Conservation (phyloP, 2,113 vertebrate species). For the Oxyruncus cristatus region DNA sequence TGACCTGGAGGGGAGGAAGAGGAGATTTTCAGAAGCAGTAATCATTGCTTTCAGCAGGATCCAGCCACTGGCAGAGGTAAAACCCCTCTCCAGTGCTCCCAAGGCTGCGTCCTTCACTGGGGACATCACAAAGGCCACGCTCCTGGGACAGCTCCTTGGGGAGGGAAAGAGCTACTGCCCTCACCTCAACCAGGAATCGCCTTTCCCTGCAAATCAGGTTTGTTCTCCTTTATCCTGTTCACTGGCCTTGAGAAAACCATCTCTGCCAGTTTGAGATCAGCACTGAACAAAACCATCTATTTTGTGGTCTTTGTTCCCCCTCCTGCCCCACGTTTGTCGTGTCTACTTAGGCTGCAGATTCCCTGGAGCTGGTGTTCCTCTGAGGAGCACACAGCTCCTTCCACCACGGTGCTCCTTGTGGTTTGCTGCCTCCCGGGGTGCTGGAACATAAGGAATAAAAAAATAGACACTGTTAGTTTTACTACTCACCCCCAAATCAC, state of each 20-base stretch:
- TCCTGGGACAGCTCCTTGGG: not conserved
- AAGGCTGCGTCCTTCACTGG: not conserved
- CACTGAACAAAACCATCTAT: not conserved
- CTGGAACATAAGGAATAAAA: not conserved
- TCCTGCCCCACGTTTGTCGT: not conserved
- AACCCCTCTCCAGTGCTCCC: not conserved
- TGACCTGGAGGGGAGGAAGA: not conserved
- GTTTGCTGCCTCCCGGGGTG: not conserved
- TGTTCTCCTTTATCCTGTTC: not conserved
- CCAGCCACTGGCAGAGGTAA: rapidly evolving
- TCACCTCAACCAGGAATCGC: not conserved
- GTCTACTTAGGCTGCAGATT: not conserved
- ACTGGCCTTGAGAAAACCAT: not conserved
- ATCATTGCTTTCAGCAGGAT: not conserved
- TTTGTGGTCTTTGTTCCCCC: not conserved
- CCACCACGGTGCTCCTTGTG: rapidly evolving
- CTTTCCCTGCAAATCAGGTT: rapidly evolving
- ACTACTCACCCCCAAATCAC: not conserved
- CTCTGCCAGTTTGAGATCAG: not conserved
- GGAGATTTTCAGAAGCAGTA: not conserved
- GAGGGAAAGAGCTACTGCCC: not conserved
- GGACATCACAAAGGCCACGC: rapidly evolving
- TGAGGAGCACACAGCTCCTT: not conserved
- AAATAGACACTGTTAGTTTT: not conserved
- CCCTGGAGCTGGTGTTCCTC: not conserved